Evolutionary conservation across 2,797 vertebrate genomes (phyloP).

Genomic region (Protonibea diacanthus): DNA sequence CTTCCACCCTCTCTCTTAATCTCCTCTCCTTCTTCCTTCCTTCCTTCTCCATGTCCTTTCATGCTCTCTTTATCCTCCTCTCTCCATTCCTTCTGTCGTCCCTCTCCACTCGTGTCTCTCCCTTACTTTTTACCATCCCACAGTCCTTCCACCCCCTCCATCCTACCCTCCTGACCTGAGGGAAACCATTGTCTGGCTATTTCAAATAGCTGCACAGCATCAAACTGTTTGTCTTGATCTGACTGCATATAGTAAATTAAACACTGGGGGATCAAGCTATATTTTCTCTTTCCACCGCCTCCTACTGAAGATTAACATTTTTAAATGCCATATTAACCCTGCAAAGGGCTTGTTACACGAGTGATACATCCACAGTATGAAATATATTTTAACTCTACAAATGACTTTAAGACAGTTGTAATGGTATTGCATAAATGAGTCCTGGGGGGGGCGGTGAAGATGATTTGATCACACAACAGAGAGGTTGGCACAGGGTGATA

Average conservation of each 20-base stretch:
- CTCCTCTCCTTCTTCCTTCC: neutral
- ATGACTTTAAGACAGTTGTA: constrained; percentile 11
- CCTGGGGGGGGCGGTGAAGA: neutral
- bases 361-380: neutral
- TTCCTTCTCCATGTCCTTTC: constrained; percentile 1
- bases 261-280: neutral
- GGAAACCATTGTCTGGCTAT: constrained; percentile 24
- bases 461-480: constrained; percentile 27
- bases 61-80: constrained; percentile 3
- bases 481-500: constrained; percentile 5
- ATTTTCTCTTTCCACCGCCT: constrained; percentile 5
- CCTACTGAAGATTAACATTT: constrained; percentile 9
- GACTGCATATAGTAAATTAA: neutral
- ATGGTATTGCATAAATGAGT: constrained; percentile 11
- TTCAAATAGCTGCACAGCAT: neutral
- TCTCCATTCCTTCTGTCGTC: constrained; percentile 5
- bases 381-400: constrained; percentile 14
- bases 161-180: neutral
- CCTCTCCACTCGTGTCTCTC: constrained; percentile 20
- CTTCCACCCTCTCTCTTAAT: constrained; percentile 33
- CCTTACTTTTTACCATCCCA: constrained; percentile 22
- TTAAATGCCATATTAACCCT: constrained; percentile 9
- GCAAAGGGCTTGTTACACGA: constrained; percentile 10
- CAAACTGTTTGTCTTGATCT: neutral
- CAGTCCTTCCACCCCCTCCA: constrained; percentile 20